Evolutionary conservation across 1,140 invertebrate species (phyloP), one percentile per base, ranked within the genome.

Genomic region (Aphelinus certus): DNA sequence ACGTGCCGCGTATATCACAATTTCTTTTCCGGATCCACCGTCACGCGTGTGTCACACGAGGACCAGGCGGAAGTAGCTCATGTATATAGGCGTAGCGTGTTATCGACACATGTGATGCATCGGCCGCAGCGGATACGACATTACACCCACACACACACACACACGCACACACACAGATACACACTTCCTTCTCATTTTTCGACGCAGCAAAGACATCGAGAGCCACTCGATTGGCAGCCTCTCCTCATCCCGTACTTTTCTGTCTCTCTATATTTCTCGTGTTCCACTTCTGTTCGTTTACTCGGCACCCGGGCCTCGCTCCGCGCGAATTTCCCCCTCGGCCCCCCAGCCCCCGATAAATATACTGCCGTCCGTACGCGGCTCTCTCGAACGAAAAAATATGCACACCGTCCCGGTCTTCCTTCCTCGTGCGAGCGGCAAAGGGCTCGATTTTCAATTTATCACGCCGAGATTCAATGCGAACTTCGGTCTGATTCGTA

Each of bases 151-250:
- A 26, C 26, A 26, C 26, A 26, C 26, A 26, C 26, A 26, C 26
- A 26, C 26, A 26, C 26, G 26, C 26, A 26, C 26, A 26, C 26
- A 26, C 26, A 26, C 26, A 26, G 26, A 26, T 26, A 26, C 26
- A 26, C 26, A 26, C 26, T 7, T 45, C 51, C 61, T 48, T 53
- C 61, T 64, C 61, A 3, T 43, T 43, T 64, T 64, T 62, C 53
- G 10, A 26, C 46, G 55, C 7, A 68, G 55, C 47, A 3, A 47
- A 69, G 51, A 71, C 64, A 71, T 71, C 53, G 70, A 71, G 61
- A 71, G 60, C 70, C 70, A 64, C 70, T 71, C 61, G 49, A 71
- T 71, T 71, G 10, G 47, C 49, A 71, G 48, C 48, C 58, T 51
- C 26, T 26, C 56, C 67, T 60, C 26, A 26, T 58, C 60, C 46